Percentiles rank a stretch among this genome's conserved stretches.
Evolutionary conservation across 2,797 vertebrate species (phyloP).

Genomic region (Cirrhinus mrigala): DNA sequence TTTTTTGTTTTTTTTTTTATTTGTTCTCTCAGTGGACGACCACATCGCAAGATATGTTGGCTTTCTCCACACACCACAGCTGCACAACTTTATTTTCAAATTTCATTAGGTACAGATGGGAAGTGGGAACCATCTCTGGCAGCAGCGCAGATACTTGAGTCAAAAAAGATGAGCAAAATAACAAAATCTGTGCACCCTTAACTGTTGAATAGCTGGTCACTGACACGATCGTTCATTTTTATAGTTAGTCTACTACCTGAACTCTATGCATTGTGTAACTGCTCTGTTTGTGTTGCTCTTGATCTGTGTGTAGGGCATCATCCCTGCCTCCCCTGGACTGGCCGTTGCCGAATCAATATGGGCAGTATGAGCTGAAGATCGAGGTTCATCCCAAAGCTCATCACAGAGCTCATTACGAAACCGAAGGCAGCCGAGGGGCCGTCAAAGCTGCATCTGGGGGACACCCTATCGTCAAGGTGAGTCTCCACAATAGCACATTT

Average conservation of each 20-base stretch:
- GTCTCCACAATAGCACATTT: constrained; percentile 44
- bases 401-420: constrained; percentile 98
- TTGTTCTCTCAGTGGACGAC: too few relatives aligned
- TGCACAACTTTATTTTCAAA: background rate
- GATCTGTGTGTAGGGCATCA: constrained; percentile 86
- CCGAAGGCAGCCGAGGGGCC: constrained; percentile 97
- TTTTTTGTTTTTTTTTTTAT: background rate
- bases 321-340: constrained; percentile 97
- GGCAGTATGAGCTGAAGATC: constrained; percentile 96
- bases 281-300: constrained; percentile 44
- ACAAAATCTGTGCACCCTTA: background rate
- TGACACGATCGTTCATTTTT: background rate
- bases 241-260: background rate
- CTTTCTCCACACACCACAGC: background rate
- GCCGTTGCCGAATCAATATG: constrained; percentile 94
- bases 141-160: background rate
- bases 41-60: background rate
- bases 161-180: background rate
- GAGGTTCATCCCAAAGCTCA: constrained; percentile 99
- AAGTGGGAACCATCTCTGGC: background rate
- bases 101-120: background rate
- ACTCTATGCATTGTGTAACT: constrained; percentile 10
- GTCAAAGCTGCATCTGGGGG: constrained; percentile 94
- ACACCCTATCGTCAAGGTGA: constrained; percentile 97
- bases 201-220: background rate